A percentile compares a stretch with the other conserved stretches of the same genome.
These are phyloP conservation scores for Tragelaphus buxtoni DNA, from an alignment of 2,113 vertebrate genomes.

Conservation along the genomic window DNA sequence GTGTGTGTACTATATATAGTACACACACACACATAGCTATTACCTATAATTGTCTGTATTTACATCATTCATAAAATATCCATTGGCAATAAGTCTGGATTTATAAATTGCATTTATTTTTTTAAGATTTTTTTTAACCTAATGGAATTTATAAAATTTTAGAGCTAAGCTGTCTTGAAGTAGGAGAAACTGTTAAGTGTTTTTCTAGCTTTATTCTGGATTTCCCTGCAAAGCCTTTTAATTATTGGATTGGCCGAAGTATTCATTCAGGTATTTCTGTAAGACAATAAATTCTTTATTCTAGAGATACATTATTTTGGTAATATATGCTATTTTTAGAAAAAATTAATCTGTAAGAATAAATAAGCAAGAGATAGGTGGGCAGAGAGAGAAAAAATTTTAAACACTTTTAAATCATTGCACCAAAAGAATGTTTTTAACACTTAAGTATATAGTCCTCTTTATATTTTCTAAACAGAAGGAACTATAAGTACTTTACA, in stretches of 20 bases:
- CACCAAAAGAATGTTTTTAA: background rate
- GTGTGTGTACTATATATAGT: too few relatives aligned
- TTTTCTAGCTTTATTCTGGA: background rate
- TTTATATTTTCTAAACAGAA: background rate
- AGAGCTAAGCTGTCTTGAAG: background rate
- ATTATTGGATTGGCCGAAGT: background rate
- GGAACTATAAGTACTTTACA: background rate
- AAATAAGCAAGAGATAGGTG: background rate
- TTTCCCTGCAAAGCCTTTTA: background rate
- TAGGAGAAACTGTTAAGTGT: background rate
- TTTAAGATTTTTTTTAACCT: background rate
- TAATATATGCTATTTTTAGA: background rate
- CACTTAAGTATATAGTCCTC: background rate
- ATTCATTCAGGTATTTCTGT: background rate
- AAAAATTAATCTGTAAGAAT: background rate
- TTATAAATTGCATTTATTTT: background rate
- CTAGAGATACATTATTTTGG: background rate
- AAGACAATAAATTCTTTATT: background rate
- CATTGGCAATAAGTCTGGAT: background rate
- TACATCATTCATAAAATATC: background rate
- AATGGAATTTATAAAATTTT: background rate
- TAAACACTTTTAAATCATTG: background rate
- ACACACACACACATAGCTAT: background rate
- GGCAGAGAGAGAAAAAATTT: background rate
- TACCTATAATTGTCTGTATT: background rate